Evolutionary conservation across 2,797 vertebrate genomes (phyloP), one percentile per base, ranked within the genome.

Genomic region (Poecilia picta): DNA sequence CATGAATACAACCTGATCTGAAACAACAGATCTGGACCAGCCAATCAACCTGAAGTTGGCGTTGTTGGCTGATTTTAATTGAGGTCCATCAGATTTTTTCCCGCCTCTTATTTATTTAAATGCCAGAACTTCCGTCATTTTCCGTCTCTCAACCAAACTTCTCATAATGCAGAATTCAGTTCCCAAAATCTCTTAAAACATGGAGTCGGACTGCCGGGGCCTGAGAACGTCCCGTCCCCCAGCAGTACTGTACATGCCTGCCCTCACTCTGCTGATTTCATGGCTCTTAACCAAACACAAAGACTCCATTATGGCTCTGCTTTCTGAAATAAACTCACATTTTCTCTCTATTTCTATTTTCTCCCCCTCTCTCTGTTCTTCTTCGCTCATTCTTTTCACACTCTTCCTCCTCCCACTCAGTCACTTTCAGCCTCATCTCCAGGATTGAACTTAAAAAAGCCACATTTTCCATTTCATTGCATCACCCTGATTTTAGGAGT

Each of bases 231-330:
- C 59, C 2, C 25, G 8, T 12, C 59, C 64, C 53, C 79, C 47
- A 43, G 62, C 83, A 76, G 72, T 18, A 80, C 88, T 89, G 85
- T 89, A 88, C 90, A 93, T 79, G 85, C 84, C 86, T 83, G 78
- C 82, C 84, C 92, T 93, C 91, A 89, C 88, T 85, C 74, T 79
- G 88, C 78, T 92, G 93, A 95, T 95, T 95, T 94, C 90, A 93
- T 92, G 94, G 91, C 88, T 90, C 77, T 92, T 93, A 91, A 89
- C 89, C 93, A 84, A 93, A 94, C 91, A 95, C 95, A 96, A 94
- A 94, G 92, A 81, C 87, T 86, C 87, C 89, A 90, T 95, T 95
- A 92, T 95, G 82, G 82, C 88, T 88, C 76, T 5, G 43, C 77
- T 84, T 57, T 20, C 81, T 49, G 62, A 87, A 89, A 92, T 89